These are phyloP conservation scores for Ostrea edulis DNA, from an alignment of 1,140 invertebrate species.

Conservation along the genomic window DNA sequence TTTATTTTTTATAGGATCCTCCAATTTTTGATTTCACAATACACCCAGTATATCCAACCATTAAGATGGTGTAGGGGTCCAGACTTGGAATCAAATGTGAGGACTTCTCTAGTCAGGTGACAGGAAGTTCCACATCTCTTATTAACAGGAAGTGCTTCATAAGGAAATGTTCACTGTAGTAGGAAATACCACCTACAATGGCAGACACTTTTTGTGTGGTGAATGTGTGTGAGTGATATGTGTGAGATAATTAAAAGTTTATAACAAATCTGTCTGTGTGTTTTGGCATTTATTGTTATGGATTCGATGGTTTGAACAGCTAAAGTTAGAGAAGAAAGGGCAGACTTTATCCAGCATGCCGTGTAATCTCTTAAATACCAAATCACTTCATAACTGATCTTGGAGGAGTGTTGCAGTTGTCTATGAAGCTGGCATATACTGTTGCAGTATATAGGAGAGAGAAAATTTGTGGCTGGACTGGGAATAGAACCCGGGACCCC, in stretches of 20 bases:
- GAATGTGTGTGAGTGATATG: background rate
- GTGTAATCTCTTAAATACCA: too few species aligned
- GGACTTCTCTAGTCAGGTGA: background rate
- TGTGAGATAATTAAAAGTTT: background rate
- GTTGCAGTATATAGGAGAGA: too few species aligned
- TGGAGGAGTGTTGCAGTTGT: too few species aligned
- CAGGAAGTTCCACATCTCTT: background rate
- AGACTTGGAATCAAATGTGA: too few species aligned
- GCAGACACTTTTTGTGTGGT: background rate
- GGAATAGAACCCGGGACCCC: too few species aligned
- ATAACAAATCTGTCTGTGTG: background rate
- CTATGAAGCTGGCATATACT: too few species aligned
- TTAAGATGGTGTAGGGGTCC: conserved; percentile 80
- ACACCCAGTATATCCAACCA: conserved; percentile 94
- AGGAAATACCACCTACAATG: background rate
- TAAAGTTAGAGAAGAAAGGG: background rate
- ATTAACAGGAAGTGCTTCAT: background rate
- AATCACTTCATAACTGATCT: too few species aligned
- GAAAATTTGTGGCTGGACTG: too few species aligned
- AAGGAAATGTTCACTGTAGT: background rate
- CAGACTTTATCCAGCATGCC: too few species aligned
- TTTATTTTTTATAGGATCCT: conserved; percentile 80
- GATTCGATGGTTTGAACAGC: background rate
- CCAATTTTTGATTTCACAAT: conserved; percentile 94
- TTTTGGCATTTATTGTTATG: background rate